Evolutionary conservation across 2,113 vertebrate genomes (phyloP), one percentile per base, ranked within the genome.

Genomic region (Pangasianodon hypophthalmus): DNA sequence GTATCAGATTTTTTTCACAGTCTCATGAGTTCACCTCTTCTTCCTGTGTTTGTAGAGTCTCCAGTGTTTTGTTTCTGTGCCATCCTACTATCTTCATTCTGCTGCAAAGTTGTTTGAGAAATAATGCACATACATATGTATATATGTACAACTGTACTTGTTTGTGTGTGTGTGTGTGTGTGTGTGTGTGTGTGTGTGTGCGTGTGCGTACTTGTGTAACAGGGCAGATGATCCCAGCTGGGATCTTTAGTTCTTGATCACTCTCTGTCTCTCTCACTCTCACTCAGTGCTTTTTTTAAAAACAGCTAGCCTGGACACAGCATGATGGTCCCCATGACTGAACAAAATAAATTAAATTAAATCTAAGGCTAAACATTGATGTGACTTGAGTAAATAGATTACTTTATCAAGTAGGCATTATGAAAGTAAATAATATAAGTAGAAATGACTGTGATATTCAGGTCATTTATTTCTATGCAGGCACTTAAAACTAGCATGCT

Each of bases 211-310:
- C 90, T 93, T 93, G 86, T 24, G 54, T 87, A 92, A 91, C 89
- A 48, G 83, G 91, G 86, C 90, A 92, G 84, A 91, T 91, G 90
- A 88, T 89, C 86, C 84, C 92, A 92, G 90, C 89, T 93, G 90
- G 77, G 89, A 82, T 73, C n/a, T 29, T 88, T 85, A 32, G 7
- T 48, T 83, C 60, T 88, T 71, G n/a, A 6, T 6, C 11, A 4
- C 46, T 73, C 41, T 82, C 79, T 92, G 82, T 88, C 62, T 50
- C 71, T 56, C 64, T 87, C 24, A 29, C 48, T 1, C 21, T 80
- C 4, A 58, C 56, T 58, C 19, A 50, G 64, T 69, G 11, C 64
- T 13, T n/a, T 69, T 69, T 32, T 69, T 54, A 3, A 69, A 64
- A 71, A 37, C 67, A 37, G 14, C 16, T 37, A 32, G 13, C 18